phyloP scores from a whole-genome alignment of 2,888 invertebrate species.

The Rutpela maculata region DNA sequence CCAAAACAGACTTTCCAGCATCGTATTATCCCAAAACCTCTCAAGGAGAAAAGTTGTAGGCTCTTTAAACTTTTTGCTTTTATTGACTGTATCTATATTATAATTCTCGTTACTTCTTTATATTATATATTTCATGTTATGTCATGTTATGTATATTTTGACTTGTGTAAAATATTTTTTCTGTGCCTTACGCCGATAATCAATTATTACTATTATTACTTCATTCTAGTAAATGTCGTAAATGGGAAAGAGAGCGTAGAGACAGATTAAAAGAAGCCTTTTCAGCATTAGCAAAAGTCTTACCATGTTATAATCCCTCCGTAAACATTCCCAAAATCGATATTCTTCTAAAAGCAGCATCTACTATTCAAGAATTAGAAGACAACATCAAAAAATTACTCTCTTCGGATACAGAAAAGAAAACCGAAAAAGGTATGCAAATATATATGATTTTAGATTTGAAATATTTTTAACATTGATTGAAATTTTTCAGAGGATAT shows the following conservation, averaged over 20 bases:
- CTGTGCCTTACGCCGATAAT: too few species aligned
- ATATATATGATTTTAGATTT: background rate
- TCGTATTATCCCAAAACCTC: too few species aligned
- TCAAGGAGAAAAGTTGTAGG: too few species aligned
- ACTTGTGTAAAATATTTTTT: too few species aligned
- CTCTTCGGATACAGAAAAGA: slow-evolving; percentile 52
- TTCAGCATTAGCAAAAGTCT: slow-evolving; percentile 73
- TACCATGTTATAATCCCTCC: slow-evolving; percentile 75
- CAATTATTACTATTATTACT: background rate
- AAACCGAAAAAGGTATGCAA: slow-evolving; percentile 57
- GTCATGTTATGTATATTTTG: too few species aligned
- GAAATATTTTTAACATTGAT: background rate
- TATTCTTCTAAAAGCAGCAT: slow-evolving; percentile 71
- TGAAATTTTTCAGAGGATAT: slow-evolving; percentile 64
- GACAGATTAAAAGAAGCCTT: slow-evolving; percentile 79
- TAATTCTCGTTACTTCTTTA: too few species aligned
- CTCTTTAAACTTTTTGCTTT: too few species aligned
- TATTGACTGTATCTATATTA: too few species aligned
- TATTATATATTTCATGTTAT: too few species aligned
- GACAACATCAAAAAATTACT: slow-evolving; percentile 68
- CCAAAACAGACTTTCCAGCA: too few species aligned
- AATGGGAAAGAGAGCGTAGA: slow-evolving; percentile 83
- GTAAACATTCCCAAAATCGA: slow-evolving; percentile 71
- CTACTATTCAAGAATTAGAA: slow-evolving; percentile 71
- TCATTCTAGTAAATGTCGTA: slow-evolving; percentile 77